Percentiles rank a stretch among this genome's conserved stretches.
These are phyloP conservation scores for Anarhynchus alexandrinus DNA, from an alignment of 2,113 vertebrate species.

Conservation along the genomic window DNA sequence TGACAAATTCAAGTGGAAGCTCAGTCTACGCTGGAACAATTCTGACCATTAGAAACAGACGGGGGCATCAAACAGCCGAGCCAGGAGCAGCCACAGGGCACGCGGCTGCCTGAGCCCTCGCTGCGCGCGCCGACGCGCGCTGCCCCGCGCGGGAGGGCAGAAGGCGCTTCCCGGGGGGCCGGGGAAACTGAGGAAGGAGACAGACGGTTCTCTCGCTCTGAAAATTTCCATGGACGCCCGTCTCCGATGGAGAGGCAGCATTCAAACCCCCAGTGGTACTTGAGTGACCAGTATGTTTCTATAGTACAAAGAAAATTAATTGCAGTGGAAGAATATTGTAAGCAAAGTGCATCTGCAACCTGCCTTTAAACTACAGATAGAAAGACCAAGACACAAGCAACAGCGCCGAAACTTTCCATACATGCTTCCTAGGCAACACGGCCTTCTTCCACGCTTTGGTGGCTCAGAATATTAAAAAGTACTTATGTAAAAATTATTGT, in stretches of 20 bases:
- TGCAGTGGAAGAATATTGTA: background rate
- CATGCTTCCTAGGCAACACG: background rate
- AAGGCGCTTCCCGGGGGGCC: background rate
- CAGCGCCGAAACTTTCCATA: fast-evolving
- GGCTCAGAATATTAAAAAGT: background rate
- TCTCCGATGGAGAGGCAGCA: background rate
- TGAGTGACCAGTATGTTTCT: background rate
- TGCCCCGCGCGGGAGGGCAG: background rate
- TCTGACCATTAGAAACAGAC: background rate
- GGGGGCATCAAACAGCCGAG: background rate
- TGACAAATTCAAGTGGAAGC: background rate
- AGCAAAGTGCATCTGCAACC: background rate
- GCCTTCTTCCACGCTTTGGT: background rate
- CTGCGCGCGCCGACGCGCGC: fast-evolving
- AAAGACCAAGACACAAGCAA: background rate
- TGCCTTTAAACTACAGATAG: background rate
- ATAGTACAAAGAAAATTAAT: background rate
- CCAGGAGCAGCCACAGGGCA: background rate
- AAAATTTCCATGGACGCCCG: background rate
- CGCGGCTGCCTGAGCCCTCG: background rate
- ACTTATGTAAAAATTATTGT: background rate
- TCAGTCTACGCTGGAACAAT: background rate
- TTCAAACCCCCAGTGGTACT: background rate
- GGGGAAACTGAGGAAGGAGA: background rate
- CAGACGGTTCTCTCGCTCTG: background rate